These are phyloP conservation scores for Columba guinea DNA, from an alignment of 2,797 vertebrate species.

Conservation along the genomic window DNA sequence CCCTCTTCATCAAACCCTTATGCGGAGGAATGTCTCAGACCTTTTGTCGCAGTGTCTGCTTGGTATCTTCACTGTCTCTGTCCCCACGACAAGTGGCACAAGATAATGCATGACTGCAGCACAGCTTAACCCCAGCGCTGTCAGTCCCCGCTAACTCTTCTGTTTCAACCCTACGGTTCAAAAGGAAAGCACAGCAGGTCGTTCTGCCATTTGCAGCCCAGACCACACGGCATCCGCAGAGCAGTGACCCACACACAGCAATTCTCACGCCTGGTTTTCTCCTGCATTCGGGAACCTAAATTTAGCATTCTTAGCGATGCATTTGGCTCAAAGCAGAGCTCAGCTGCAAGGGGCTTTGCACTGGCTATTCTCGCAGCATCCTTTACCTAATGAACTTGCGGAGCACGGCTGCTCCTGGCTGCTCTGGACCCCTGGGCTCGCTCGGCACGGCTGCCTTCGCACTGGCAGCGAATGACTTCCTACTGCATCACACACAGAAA, in stretches of 20 bases:
- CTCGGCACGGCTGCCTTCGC: not conserved
- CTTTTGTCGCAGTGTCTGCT: not conserved
- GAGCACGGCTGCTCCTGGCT: not conserved
- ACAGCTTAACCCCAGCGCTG: not conserved
- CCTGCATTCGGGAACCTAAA: not conserved
- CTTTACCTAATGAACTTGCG: not conserved
- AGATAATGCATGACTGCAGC: not conserved
- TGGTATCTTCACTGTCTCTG: not conserved
- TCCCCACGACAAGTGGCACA: not conserved
- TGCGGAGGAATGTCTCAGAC: not conserved
- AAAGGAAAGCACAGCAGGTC: not conserved
- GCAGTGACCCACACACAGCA: not conserved
- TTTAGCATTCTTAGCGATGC: not conserved
- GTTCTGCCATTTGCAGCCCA: not conserved
- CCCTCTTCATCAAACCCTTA: not conserved
- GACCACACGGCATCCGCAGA: not conserved
- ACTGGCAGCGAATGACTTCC: not conserved
- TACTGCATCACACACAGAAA: not conserved
- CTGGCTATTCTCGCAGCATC: conserved; percentile 9
- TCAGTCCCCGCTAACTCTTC: not conserved
- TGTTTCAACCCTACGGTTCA: not conserved
- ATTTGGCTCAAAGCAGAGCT: conserved; percentile 17
- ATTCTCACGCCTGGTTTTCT: not conserved
- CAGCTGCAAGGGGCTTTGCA: conserved; percentile 28
- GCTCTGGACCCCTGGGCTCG: not conserved